phyloP scores from a whole-genome alignment of 2,888 invertebrate genomes.

The Nephrotoma flavescens region DNA sequence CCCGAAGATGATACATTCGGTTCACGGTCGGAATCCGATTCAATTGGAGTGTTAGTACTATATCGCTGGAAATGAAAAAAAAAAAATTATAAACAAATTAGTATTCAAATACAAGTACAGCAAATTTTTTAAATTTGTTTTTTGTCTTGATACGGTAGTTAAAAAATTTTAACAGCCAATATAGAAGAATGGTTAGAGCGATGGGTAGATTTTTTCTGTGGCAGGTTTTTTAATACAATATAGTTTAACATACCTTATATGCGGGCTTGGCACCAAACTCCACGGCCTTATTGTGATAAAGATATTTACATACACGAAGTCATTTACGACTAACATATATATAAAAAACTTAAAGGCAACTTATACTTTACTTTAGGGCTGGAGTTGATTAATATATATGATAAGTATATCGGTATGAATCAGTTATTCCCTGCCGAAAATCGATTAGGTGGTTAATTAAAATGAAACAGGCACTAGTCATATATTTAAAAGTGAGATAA shows the following conservation, averaged over 20 bases:
- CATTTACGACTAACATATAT: neutral
- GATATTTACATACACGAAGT: neutral
- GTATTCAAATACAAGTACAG: neutral
- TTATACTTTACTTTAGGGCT: neutral
- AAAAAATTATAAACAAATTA: neutral
- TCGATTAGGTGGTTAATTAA: neutral
- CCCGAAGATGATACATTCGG: neutral
- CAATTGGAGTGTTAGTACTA: neutral
- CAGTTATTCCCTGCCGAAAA: neutral
- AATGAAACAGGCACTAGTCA: neutral
- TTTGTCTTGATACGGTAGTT: neutral
- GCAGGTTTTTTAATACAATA: neutral
- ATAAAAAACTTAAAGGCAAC: neutral
- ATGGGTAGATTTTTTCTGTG: neutral
- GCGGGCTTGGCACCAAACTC: neutral
- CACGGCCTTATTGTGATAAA: neutral
- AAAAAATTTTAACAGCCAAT: neutral
- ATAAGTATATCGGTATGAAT: neutral
- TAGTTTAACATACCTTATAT: neutral
- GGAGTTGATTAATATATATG: neutral
- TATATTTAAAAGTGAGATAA: neutral
- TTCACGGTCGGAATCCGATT: slow-evolving; percentile 5
- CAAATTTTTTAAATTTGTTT: neutral
- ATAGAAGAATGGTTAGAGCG: neutral
- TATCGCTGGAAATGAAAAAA: neutral